Percentiles rank a stretch among this genome's conserved stretches.
Conservation (phyloP, 2,113 vertebrate species). For the Microcebus tavaratra region DNA sequence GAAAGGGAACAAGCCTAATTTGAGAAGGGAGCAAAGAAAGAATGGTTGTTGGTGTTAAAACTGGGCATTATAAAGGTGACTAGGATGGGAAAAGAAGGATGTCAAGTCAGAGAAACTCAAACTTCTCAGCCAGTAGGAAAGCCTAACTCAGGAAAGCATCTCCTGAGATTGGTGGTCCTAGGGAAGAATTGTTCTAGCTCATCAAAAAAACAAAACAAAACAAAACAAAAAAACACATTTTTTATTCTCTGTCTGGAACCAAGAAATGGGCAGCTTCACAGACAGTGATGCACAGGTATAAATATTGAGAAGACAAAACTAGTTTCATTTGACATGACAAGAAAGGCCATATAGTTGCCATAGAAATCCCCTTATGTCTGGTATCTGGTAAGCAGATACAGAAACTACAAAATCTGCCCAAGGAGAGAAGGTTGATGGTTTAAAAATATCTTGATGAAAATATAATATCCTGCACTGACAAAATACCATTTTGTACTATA, state of each 20-base stretch:
- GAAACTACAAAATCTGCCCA: not conserved
- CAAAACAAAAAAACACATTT: not conserved
- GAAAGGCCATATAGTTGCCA: not conserved
- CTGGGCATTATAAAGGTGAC: not conserved
- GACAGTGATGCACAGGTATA: not conserved
- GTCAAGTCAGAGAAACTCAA: not conserved
- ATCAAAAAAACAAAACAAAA: not conserved
- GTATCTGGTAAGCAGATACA: conserved; percentile 12
- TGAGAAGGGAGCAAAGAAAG: not conserved
- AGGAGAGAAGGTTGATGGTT: conserved; percentile 1
- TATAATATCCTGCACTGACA: not conserved
- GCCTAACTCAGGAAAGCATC: not conserved
- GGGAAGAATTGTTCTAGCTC: not conserved
- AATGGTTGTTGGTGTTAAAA: not conserved
- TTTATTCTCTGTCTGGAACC: not conserved
- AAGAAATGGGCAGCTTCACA: not conserved
- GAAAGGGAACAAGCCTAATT: not conserved
- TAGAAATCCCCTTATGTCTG: not conserved
- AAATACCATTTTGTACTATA: not conserved
- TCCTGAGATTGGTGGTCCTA: not conserved
- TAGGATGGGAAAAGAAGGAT: not conserved
- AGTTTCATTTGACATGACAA: not conserved
- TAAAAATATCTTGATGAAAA: conserved; percentile 26
- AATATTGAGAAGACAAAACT: not conserved
- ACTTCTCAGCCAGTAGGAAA: not conserved